Percentiles rank a stretch among this genome's conserved stretches.
These are phyloP conservation scores for Acanthacorydalis orientalis DNA, from an alignment of 2,888 invertebrate species.

Conservation along the genomic window DNA sequence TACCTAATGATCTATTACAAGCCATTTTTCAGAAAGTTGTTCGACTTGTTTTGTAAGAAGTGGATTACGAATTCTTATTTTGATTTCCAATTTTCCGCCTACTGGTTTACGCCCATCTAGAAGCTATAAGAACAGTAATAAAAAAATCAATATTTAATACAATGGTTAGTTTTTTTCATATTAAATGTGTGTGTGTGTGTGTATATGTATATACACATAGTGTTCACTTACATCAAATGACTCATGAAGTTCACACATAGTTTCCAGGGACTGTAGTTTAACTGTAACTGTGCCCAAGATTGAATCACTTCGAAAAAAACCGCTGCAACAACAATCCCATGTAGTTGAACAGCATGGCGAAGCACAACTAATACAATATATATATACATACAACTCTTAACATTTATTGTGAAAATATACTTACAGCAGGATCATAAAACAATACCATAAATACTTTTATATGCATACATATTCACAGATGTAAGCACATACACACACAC, in stretches of 20 bases:
- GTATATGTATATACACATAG: not conserved
- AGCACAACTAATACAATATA: slow-evolving; percentile 19
- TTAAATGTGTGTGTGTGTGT: too few relatives aligned
- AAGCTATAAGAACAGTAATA: slow-evolving; percentile 36
- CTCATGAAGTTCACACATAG: slow-evolving; percentile 76
- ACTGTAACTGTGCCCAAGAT: slow-evolving; percentile 67
- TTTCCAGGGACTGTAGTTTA: slow-evolving; percentile 80
- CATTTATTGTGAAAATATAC: not conserved
- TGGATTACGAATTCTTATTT: slow-evolving; percentile 74
- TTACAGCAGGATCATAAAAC: too few relatives aligned
- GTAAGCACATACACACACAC: too few relatives aligned
- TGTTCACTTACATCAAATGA: slow-evolving; percentile 68
- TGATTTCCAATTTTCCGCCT: slow-evolving; percentile 83
- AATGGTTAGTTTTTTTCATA: not conserved
- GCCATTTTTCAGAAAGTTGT: slow-evolving; percentile 81
- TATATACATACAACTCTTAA: not conserved
- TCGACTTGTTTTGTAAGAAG: slow-evolving; percentile 78
- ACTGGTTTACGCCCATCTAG: slow-evolving; percentile 77
- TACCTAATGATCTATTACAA: slow-evolving; percentile 47
- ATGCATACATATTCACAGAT: not conserved
- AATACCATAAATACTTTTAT: not conserved
- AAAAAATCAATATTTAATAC: not conserved
- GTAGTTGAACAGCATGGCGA: slow-evolving; percentile 21
- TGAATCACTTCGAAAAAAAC: slow-evolving; percentile 80
- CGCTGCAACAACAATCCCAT: slow-evolving; percentile 58